Evolutionary conservation across 2,888 invertebrate species (phyloP), one percentile per base, ranked within the genome.

Genomic region (Vanessa cardui): DNA sequence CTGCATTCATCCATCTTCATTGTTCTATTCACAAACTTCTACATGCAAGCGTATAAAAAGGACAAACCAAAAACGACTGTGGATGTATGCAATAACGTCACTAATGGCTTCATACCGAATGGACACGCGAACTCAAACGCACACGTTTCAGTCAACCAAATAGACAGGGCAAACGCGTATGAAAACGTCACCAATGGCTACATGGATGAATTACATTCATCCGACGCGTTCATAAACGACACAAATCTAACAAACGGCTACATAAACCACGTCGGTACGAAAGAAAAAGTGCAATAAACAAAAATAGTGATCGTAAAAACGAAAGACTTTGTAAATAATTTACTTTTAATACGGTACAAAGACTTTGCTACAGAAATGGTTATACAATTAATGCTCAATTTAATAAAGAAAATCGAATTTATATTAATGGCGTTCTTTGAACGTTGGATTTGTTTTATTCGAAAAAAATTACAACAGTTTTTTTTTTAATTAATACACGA

Each of bases 21-120:
- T 88, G 94, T 94, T 18, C 94, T 99, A 68, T 99, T 98, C 94
- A 96, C 95, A 80, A 96, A 98, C 89, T 99, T 98, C 94, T 99
- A 98, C 91, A 94, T 96, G 75, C 96, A 96, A 83, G 96, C 97
- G 31, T 98, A 98, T 92, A 94, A 93, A 76, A 82, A 83, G 58
- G 76, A 76, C 7, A 79, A 69, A 47, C 76, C 79, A 12, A 81
- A 78, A 54, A 74, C 71, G 33, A 71, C 76, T 9, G 73, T 76
- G 1, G 77, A 81, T 46, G 66, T 75, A 39, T 83, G 78, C 72
- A 83, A 84, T 69, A 84, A 85, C 68, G 82, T 82, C 66, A 70
- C 60, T 15, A 80, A 80, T 58, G 79, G 78, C 0, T 75, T 71
- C 61, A 66, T 74, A 6, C 56, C 72, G 8, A 78, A 78, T 50